A percentile compares a stretch with the other conserved stretches of the same genome.
These are phyloP conservation scores for Habroteleia sp. DNA, from an alignment of 2,888 invertebrate genomes.

Conservation along the genomic window DNA sequence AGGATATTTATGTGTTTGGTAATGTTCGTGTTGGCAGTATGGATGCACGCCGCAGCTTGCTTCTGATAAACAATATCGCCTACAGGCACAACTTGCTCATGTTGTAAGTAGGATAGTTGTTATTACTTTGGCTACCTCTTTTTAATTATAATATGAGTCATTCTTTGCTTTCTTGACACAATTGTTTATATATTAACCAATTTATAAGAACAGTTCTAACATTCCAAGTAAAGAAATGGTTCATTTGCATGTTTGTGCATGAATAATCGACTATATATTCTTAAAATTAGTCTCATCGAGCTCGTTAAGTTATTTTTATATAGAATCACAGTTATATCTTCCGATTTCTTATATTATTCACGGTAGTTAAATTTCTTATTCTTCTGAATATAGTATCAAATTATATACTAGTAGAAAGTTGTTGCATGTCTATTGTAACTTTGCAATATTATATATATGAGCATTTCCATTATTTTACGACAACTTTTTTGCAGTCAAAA, in stretches of 20 bases:
- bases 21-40: slow-evolving; percentile 82
- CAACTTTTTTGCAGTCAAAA: no score
- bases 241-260: slow-evolving; percentile 39
- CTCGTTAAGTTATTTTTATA: slow-evolving; percentile 43
- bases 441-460: no score
- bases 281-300: slow-evolving; percentile 47
- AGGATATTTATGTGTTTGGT: slow-evolving; percentile 79
- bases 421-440: slow-evolving; percentile 46
- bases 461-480: no score
- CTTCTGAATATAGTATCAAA: slow-evolving; percentile 6
- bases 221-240: slow-evolving; percentile 16
- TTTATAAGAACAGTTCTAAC: background rate
- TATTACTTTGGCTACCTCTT: slow-evolving; percentile 68
- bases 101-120: slow-evolving; percentile 85
- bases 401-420: slow-evolving; percentile 40
- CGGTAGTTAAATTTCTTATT: slow-evolving; percentile 13
- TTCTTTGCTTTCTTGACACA: slow-evolving; percentile 8
- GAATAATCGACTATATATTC: slow-evolving; percentile 25
- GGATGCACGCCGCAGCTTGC: slow-evolving; percentile 86
- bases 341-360: slow-evolving; percentile 25
- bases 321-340: slow-evolving; percentile 34
- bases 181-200: background rate
- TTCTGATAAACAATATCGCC: slow-evolving; percentile 88
- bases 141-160: slow-evolving; percentile 24
- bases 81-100: slow-evolving; percentile 86